Base-by-base conservation (phyloP, 92 coral and sea anemone species). In the Phenganax marumi region DNA sequence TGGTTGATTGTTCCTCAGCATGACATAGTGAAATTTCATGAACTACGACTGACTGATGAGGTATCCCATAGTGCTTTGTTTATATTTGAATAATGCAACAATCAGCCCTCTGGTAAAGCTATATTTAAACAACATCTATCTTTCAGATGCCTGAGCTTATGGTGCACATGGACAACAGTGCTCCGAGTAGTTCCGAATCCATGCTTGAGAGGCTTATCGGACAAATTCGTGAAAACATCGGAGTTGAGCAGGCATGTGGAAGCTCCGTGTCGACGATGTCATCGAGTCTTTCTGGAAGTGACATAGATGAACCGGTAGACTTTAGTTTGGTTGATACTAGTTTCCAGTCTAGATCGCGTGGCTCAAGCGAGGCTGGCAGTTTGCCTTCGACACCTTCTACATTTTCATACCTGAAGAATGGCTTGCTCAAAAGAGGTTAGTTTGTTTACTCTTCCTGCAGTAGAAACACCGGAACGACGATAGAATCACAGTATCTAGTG, bases 221-320 rank as follows among this genome's bases (percentile, higher is more conserved):
- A 17, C 97, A 96, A 63, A 90, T 96, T 79, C 90, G 99, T 12
- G 99, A 96, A 43, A 95, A 97, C 33, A 75, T 96, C 80, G 99
- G 99, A 49, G 99, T 96, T 47, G 93, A 96, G 84, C 99, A 97
- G n/a, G 97, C 93, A 70, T 83, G 83, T 46, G 83, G 83, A 4
- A 78, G 83, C 52, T 78, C 83, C 51, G 73, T 78, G 70, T 78
- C 83, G 84, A 86, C 77, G 68, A 89, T 93, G 50, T 84, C 97
- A 0, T 83, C 89, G 6, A 91, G 96, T 77, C 39, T 89, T 65
- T 83, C 97, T 0, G 99, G 91, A 49, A 89, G 92, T 65, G 97
- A 96, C 47, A 26, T 90, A 0, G 92, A 87, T 48, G 89, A 86
- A 77, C 64, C 97, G 56, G 85, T 90, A 91, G 97, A 90, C 60